Evolutionary conservation across 1,140 invertebrate species (phyloP).

Genomic region (Zaprionus gabonicus): DNA sequence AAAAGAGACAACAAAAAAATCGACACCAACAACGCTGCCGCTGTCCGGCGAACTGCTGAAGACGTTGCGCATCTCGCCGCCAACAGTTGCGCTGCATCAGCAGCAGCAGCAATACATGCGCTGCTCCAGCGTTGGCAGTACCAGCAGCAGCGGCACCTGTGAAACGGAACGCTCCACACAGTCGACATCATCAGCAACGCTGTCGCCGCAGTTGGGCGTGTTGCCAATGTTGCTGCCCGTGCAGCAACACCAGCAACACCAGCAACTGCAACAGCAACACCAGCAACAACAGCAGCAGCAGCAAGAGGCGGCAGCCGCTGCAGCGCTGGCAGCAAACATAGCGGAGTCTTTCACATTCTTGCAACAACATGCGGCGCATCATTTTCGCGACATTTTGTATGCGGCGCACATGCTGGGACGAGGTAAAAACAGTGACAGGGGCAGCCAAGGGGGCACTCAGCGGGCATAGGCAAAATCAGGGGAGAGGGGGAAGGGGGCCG

Average conservation of each 20-base stretch:
- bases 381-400: constrained; percentile 84
- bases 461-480: background rate
- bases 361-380: constrained; percentile 82
- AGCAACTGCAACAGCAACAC: background rate
- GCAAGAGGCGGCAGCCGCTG: constrained; percentile 63
- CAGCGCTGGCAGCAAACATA: constrained; percentile 73
- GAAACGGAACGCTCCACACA: constrained; percentile 73
- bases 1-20: constrained; percentile 77
- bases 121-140: constrained; percentile 82
- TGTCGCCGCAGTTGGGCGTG: constrained; percentile 47
- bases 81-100: constrained; percentile 34
- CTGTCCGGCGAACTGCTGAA: constrained; percentile 59
- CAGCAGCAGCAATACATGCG: constrained; percentile 46
- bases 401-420: constrained; percentile 81
- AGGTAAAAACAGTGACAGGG: constrained; percentile 61
- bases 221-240: constrained; percentile 26
- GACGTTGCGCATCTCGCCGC: constrained; percentile 55
- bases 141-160: constrained; percentile 78
- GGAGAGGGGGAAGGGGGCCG: background rate
- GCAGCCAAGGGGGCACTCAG: background rate
- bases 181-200: constrained; percentile 47
- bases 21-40: constrained; percentile 33
- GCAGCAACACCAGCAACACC: background rate
- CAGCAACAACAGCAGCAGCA: background rate
- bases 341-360: constrained; percentile 81